Evolutionary conservation across 2,113 vertebrate genomes (phyloP), one percentile per base, ranked within the genome.

Genomic region (Oceanites oceanicus): DNA sequence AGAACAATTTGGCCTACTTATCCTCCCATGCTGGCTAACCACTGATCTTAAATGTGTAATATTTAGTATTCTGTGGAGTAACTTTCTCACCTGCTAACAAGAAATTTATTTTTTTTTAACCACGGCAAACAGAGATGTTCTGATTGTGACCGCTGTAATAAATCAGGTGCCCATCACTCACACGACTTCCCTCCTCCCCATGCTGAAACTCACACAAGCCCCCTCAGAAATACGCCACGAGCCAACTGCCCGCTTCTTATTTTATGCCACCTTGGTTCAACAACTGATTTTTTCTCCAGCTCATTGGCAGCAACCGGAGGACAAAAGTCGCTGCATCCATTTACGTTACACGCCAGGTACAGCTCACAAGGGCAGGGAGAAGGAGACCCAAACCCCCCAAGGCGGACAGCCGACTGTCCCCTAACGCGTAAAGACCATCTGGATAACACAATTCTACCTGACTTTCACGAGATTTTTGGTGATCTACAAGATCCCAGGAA

Each of bases 371-470:
- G 77, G 82, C 50, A 89, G 14, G 72, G 13, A 92, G 53, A 75
- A 67, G 47, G 72, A 74, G 50, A 95, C 21, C 59, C 7, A 2
- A 71, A 26, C 11, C 38, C 67, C 44, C 9, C 3, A 4, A 66
- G 20, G 44, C 3, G 15, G 36, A 59, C 49, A 45, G 84, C 34
- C 55, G n/a, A 18, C 22, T 49, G 66, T 77, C 76, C 63, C 71
- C 79, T 13, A 29, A 1, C 0, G 0, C 1, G 0, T 8, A 1
- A 7, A 7, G 62, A 49, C 38, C 42, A 58, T 3, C 4, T 0
- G 4, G 56, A 0, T 25, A 71, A 65, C 30, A 29, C 65, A 29
- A 3, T 62, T 65, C 42, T 10, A 67, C 36, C 26, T 6, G 8
- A 63, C 12, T 4, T 91, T 20, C 18, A 56, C 0, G 3, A 67